phyloP scores from a whole-genome alignment of 2,888 invertebrate genomes.

The Conomelus anceps region DNA sequence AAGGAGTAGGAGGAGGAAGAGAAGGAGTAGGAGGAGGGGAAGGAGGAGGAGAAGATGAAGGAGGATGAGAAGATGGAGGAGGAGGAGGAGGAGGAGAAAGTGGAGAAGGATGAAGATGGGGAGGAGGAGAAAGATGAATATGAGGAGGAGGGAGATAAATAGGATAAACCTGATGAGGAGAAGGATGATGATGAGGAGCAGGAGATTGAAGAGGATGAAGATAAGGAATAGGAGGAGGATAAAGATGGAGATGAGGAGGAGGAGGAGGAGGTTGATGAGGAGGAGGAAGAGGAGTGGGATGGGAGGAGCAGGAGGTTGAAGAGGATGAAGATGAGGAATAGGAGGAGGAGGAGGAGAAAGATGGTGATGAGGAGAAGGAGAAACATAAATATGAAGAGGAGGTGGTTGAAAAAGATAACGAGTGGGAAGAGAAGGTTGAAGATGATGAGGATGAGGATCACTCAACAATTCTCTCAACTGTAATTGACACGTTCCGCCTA shows the following conservation, averaged over 20 bases:
- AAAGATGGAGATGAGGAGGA: background rate
- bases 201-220: background rate
- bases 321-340: background rate
- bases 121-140: background rate
- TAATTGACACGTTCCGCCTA: background rate
- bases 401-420: background rate
- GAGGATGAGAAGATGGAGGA: too few species aligned
- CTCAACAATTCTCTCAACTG: background rate
- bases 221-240: background rate
- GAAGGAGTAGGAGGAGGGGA: background rate
- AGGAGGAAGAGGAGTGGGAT: too few species aligned
- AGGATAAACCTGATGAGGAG: background rate
- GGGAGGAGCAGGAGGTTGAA: background rate
- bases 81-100: too few species aligned
- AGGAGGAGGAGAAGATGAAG: background rate
- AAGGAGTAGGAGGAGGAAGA: background rate
- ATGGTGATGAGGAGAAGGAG: background rate
- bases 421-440: background rate
- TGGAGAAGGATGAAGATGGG: too few species aligned
- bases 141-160: background rate
- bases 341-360: background rate
- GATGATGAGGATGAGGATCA: background rate
- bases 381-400: too few species aligned
- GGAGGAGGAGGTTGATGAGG: too few species aligned
- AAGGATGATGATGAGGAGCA: background rate